A percentile compares a stretch with the other conserved stretches of the same genome.
Conservation (phyloP, 2,888 invertebrate species). For the Andrena flavipes region DNA sequence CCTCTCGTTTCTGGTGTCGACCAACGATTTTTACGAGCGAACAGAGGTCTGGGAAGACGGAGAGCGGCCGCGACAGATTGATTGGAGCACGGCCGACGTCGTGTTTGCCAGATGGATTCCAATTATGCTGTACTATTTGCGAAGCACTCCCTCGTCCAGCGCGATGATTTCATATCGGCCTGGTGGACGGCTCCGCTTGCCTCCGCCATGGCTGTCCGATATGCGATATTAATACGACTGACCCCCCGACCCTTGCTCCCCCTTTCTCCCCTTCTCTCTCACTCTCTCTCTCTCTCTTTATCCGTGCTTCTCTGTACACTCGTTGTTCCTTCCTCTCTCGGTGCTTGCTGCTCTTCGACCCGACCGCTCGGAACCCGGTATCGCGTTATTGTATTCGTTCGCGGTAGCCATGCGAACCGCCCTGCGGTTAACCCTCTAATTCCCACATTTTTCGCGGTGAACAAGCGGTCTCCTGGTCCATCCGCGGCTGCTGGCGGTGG, state of each 20-base stretch:
- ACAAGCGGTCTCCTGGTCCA: conserved; percentile 9
- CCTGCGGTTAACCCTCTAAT: conserved; percentile 59
- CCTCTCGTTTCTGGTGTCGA: conserved; percentile 18
- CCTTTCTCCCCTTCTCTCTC: conserved; percentile 61
- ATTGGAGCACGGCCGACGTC: conserved; percentile 78
- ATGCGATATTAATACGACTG: conserved; percentile 83
- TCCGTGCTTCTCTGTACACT: not conserved
- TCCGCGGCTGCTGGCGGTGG: not conserved
- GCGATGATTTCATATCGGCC: conserved; percentile 81
- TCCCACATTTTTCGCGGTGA: conserved; percentile 45
- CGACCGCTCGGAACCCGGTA: conserved; percentile 22
- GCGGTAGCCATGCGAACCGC: conserved; percentile 57
- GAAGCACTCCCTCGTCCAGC: conserved; percentile 81
- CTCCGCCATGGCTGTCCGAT: conserved; percentile 78
- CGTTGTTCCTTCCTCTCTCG: not conserved
- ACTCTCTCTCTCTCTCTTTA: not conserved
- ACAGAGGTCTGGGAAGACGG: conserved; percentile 44
- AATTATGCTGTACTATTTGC: conserved; percentile 83
- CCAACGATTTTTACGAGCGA: conserved; percentile 47
- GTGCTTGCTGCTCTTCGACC: conserved; percentile 16
- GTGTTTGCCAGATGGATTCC: conserved; percentile 83
- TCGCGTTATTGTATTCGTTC: conserved; percentile 68
- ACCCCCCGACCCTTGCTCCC: conserved; percentile 71
- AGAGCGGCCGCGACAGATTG: conserved; percentile 80
- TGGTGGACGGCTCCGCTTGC: conserved; percentile 64